Conservation (phyloP, 92 coral and sea anemone species). For the Micromussa lordhowensis region DNA sequence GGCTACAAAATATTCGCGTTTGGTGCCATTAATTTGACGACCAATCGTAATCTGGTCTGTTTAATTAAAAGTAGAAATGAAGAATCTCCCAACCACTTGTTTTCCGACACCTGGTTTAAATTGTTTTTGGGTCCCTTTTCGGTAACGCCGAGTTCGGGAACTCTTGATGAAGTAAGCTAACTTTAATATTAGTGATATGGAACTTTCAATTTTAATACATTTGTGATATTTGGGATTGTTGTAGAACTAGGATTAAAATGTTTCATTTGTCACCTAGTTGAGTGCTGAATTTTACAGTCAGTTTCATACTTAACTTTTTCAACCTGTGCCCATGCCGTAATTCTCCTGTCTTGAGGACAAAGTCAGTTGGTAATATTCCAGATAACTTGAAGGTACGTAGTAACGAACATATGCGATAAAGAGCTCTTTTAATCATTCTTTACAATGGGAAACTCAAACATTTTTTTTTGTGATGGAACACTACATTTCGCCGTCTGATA, state of each 20-base stretch:
- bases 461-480: not conserved
- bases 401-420: not conserved
- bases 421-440: not conserved
- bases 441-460: not conserved
- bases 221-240: not conserved
- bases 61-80: too few species aligned
- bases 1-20: not conserved
- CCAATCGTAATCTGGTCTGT: not conserved
- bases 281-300: not conserved
- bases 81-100: too few species aligned
- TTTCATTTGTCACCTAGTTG: too few species aligned
- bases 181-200: not conserved
- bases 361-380: not conserved
- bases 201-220: not conserved
- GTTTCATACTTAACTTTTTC: not conserved
- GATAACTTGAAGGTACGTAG: not conserved
- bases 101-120: too few species aligned
- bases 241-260: not conserved
- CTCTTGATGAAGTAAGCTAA: not conserved
- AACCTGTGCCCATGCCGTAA: not conserved
- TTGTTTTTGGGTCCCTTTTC: not conserved
- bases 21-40: not conserved
- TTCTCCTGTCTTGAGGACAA: not conserved
- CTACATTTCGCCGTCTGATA: not conserved
- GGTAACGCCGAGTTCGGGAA: not conserved